These are phyloP conservation scores for Drosophila chauvacae DNA, from an alignment of 1,140 invertebrate species.

Conservation along the genomic window DNA sequence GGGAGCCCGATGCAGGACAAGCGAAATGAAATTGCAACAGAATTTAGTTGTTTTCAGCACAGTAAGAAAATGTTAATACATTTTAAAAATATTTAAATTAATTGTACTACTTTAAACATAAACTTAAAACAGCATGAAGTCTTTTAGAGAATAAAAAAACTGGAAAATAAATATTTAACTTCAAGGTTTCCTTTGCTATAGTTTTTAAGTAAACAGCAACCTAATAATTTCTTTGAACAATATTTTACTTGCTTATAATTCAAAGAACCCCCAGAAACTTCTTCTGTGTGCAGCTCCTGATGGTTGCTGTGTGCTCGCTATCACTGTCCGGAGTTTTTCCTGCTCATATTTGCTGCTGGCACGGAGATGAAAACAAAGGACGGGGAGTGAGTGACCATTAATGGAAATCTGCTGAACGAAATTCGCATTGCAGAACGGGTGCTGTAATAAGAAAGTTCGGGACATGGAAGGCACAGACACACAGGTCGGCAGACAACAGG, in stretches of 20 bases:
- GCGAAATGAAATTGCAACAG: slow-evolving; percentile 52
- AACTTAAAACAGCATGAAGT: too few relatives aligned
- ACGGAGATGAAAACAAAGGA: slow-evolving; percentile 32
- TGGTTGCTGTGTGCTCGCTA: slow-evolving; percentile 20
- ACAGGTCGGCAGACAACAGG: slow-evolving; percentile 17
- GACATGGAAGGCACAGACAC: slow-evolving; percentile 3
- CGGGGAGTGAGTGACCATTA: slow-evolving; percentile 42
- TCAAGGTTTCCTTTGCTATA: neutral
- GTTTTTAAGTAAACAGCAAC: neutral
- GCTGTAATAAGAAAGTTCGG: slow-evolving; percentile 35
- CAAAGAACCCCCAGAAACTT: slow-evolving; percentile 1
- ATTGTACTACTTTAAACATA: too few relatives aligned
- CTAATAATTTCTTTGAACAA: neutral
- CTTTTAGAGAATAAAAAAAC: neutral
- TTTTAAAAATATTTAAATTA: neutral
- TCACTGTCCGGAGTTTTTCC: slow-evolving; percentile 71
- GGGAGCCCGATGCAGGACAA: slow-evolving; percentile 10
- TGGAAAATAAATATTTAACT: neutral
- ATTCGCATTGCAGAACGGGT: slow-evolving; percentile 20
- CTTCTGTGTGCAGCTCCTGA: slow-evolving; percentile 7
- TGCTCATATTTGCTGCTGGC: slow-evolving; percentile 64
- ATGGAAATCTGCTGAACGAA: slow-evolving; percentile 42
- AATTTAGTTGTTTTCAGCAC: slow-evolving; percentile 45
- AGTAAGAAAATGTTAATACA: neutral
- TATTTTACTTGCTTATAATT: neutral